A percentile compares a stretch with the other conserved stretches of the same genome.
Conservation (phyloP, 1,140 invertebrate species). For the Thalassaphorura encarpata region DNA sequence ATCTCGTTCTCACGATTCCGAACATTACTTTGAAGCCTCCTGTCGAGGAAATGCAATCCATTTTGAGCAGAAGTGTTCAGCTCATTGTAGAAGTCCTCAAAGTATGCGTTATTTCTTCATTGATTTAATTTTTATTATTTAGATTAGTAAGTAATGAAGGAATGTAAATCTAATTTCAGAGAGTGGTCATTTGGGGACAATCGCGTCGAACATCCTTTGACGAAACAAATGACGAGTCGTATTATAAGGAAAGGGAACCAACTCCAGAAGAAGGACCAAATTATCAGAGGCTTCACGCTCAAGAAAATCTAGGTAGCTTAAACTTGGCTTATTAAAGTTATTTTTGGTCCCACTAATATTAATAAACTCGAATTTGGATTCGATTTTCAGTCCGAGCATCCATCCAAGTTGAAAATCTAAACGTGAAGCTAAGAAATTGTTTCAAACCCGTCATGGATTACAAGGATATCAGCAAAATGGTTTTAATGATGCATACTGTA, state of each 20-base stretch:
- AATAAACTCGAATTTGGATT: too few relatives aligned
- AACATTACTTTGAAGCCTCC: slow-evolving; percentile 41
- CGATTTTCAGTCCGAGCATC: slow-evolving; percentile 22
- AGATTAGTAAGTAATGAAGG: too few relatives aligned
- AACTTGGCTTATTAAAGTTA: neutral
- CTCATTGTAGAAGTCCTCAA: slow-evolving; percentile 47
- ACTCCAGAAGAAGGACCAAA: neutral
- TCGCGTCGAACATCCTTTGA: slow-evolving; percentile 25
- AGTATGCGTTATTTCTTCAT: too few relatives aligned
- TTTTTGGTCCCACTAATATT: neutral
- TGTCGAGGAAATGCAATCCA: slow-evolving; percentile 32
- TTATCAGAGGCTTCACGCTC: slow-evolving; percentile 17
- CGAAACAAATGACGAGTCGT: slow-evolving; percentile 1
- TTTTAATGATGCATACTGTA: slow-evolving; percentile 30
- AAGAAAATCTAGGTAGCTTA: slow-evolving; percentile 17
- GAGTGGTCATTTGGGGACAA: slow-evolving; percentile 60
- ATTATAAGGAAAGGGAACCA: slow-evolving; percentile 16
- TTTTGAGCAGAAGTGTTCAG: slow-evolving; percentile 54
- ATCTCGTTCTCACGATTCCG: slow-evolving; percentile 39
- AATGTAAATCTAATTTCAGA: too few relatives aligned
- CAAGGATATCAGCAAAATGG: slow-evolving; percentile 44
- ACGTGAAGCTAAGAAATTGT: slow-evolving; percentile 46
- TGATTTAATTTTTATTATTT: too few relatives aligned
- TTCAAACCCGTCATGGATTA: slow-evolving; percentile 64
- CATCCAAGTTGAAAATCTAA: slow-evolving; percentile 26